These are phyloP conservation scores for Psilopogon haemacephalus DNA, from an alignment of 2,113 vertebrate genomes.

Conservation along the genomic window DNA sequence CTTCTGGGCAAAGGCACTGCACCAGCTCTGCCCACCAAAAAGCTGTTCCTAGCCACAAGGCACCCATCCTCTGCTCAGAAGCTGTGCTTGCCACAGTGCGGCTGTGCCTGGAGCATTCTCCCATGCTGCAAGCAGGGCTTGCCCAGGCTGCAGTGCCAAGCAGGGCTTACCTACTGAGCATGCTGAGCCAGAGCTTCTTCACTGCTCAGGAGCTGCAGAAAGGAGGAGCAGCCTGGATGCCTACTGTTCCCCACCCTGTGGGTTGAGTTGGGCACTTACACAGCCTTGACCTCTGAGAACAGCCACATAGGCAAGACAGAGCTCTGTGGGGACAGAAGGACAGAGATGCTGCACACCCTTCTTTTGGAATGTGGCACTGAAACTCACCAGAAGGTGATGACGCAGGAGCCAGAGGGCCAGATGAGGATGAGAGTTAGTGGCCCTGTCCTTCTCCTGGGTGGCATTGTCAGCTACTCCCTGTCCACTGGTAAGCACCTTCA, in stretches of 20 bases:
- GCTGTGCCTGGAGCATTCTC: no score
- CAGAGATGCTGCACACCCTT: neutral
- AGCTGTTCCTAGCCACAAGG: no score
- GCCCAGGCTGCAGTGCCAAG: no score
- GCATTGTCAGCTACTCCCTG: neutral
- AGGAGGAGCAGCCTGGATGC: no score
- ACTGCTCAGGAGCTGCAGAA: no score
- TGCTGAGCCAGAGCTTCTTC: no score
- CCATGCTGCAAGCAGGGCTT: no score
- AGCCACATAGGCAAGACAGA: neutral
- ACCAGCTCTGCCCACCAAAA: no score
- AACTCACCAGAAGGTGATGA: neutral
- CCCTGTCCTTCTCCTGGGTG: neutral
- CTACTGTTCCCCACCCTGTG: neutral
- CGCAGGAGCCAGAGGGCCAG: neutral
- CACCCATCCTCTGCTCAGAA: no score
- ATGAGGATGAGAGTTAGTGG: neutral
- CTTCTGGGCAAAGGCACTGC: no score
- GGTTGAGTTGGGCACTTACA: neutral
- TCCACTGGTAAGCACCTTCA: neutral
- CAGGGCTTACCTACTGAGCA: no score
- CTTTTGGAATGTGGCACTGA: neutral
- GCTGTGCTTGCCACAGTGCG: no score
- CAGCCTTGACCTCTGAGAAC: neutral
- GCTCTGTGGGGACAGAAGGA: neutral